phyloP scores from a whole-genome alignment of 2,797 vertebrate genomes.

The Streptopelia turtur region DNA sequence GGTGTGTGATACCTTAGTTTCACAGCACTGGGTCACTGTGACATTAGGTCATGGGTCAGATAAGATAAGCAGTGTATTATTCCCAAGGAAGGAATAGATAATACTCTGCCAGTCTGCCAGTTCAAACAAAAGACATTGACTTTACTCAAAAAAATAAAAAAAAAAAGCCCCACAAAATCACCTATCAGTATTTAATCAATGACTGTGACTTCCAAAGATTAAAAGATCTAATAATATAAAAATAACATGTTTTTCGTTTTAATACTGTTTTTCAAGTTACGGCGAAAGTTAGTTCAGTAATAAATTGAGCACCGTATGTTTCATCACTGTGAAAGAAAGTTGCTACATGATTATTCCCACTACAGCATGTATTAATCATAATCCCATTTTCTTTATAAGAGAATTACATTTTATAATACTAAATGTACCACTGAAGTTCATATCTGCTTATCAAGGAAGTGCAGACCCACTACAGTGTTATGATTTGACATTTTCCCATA shows the following conservation, averaged over 20 bases:
- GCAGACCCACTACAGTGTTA: not conserved
- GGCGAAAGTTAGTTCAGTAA: not conserved
- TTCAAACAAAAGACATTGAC: constrained; percentile 64
- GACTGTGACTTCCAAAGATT: not conserved
- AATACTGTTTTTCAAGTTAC: not conserved
- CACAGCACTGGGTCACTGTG: constrained; percentile 63
- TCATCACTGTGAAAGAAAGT: not conserved
- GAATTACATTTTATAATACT: not conserved
- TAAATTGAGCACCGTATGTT: not conserved
- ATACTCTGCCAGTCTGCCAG: constrained; percentile 61
- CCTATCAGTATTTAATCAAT: not conserved
- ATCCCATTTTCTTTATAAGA: not conserved
- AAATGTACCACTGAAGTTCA: not conserved
- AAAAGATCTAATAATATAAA: not conserved
- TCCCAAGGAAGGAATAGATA: constrained; percentile 40
- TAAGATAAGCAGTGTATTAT: constrained; percentile 59
- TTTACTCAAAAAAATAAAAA: constrained; percentile 32
- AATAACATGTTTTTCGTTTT: not conserved
- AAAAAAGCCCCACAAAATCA: not conserved
- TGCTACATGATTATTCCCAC: not conserved
- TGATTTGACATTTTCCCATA: not conserved
- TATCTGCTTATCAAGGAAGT: not conserved
- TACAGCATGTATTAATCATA: not conserved
- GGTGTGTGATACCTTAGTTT: constrained; percentile 11
- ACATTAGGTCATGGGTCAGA: constrained; percentile 64